Base-by-base conservation (phyloP, 2,888 invertebrate genomes). In the Thymelicus acteon region DNA sequence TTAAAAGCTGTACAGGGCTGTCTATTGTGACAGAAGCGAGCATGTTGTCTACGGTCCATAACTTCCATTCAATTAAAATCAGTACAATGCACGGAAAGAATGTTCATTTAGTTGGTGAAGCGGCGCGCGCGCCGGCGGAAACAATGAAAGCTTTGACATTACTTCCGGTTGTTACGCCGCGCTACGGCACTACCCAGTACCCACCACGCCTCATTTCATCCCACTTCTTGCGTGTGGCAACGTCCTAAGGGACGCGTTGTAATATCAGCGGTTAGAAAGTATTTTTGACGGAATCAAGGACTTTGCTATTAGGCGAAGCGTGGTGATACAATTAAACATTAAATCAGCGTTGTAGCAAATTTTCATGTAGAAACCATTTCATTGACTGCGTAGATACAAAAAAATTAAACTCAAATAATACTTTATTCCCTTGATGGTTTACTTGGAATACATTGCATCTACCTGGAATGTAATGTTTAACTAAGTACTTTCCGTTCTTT, bases 71-170 rank as follows among this genome's bases (percentile, higher is more conserved):
- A 84, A 83, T 85, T 83, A 83, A 83, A 82, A 80, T 79, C 76
- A 76, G 79, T 8, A 82, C 79, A 82, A 78, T 79, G 75, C 77
- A 74, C 73, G 68, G 74, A 75, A 82, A 82, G 83, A 84, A 81
- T 81, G 83, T 79, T 77, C 79, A 77, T 79, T 78, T 76, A 40
- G 79, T 73, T 62, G 73, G 72, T 66, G 75, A 67, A 77, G 73
- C 76, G 79, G 76, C 73, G 72, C 72, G 73, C 73, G 74, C 69
- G 74, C 76, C 76, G 75, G 72, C 77, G 82, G 84, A 85, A 85
- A 88, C 87, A 88, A 87, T 86, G 84, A 82, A 82, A 83, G 86
- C 85, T 84, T 85, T 82, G 84, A 85, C 86, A 85, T 91, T 91
- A 90, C 77, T 91, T 89, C 87, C 88, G 88, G 86, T 79, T 83